A percentile compares a stretch with the other conserved stretches of the same genome.
These are phyloP conservation scores for Brienomyrus longianalis DNA, from an alignment of 2,113 vertebrate species.

Conservation along the genomic window DNA sequence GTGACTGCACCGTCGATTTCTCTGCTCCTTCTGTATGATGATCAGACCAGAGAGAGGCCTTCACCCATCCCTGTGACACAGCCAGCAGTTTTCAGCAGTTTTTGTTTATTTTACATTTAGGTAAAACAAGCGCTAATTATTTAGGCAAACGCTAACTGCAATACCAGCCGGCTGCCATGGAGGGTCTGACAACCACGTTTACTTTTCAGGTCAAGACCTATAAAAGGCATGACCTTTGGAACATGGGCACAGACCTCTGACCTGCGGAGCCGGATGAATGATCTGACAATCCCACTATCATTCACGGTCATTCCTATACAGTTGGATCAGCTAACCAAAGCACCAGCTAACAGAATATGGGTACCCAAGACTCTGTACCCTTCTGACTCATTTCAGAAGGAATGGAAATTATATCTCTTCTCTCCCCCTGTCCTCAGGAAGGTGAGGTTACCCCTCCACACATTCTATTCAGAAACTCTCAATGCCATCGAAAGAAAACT, in stretches of 20 bases:
- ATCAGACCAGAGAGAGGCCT: not conserved
- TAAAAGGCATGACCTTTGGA: not conserved
- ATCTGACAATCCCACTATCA: not conserved
- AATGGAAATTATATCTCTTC: not conserved
- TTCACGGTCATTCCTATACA: not conserved
- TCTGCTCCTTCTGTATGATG: not conserved
- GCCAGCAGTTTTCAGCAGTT: not conserved
- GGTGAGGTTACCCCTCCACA: not conserved
- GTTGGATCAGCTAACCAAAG: not conserved
- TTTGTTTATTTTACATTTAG: not conserved
- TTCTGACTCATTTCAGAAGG: too few relatives aligned
- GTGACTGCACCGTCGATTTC: not conserved
- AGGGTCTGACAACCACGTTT: not conserved
- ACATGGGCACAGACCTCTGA: not conserved
- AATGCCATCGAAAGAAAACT: not conserved
- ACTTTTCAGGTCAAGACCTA: not conserved
- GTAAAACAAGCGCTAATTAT: not conserved
- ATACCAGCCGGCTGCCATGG: not conserved
- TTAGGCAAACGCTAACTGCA: not conserved
- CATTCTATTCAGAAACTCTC: not conserved
- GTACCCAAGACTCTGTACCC: not conserved
- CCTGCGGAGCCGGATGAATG: too few relatives aligned
- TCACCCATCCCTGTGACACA: not conserved
- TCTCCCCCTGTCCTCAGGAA: not conserved
- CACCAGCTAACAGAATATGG: not conserved